Evolutionary conservation across 1,140 invertebrate species (phyloP), one percentile per base, ranked within the genome.

Genomic region (Sarcophaga bullata): DNA sequence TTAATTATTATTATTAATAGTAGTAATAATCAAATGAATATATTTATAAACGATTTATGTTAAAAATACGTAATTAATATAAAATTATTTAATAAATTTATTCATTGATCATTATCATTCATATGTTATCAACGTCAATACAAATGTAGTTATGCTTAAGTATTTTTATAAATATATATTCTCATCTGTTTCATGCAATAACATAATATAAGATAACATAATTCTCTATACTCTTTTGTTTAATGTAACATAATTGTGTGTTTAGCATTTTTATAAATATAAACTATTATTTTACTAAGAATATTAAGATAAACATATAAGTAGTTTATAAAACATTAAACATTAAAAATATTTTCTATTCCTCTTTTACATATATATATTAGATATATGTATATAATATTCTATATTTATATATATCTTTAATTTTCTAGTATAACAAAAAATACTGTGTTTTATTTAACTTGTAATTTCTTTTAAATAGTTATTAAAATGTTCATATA

Each of bases 281-380:
- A 58, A 13, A 58, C 13, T 58, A 58, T 13, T 58, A 58, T n/a
- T 68, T 68, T 19, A 68, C 3, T 19, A 19, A 68, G 25, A 68
- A 25, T 68, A 68, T 68, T 9, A 68, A 68, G 11, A n/a, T 58
- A 15, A n/a, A n/a, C 19, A 68, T 68, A 19, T 68, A 68, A 19
- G 62, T 68, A 68, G 62, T 25, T 68, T 25, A 68, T 68, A 68
- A 68, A 68, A 68, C 62, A 68, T 68, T 68, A 68, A 68, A 17
- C 62, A 68, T 68, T 17, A 68, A 19, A 68, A 10, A 17, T 68
- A 17, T 25, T 68, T 25, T 19, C 17, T 68, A 19, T 68, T 68
- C 62, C 62, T 68, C 62, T 9, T 68, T 68, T 8, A 68, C n/a
- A 68, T 68, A 25, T 10, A 19, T 19, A 8, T 68, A 68, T 17